Evolutionary conservation across 1,140 invertebrate species (phyloP), one percentile per base, ranked within the genome.

Genomic region (Trichonephila clavata): DNA sequence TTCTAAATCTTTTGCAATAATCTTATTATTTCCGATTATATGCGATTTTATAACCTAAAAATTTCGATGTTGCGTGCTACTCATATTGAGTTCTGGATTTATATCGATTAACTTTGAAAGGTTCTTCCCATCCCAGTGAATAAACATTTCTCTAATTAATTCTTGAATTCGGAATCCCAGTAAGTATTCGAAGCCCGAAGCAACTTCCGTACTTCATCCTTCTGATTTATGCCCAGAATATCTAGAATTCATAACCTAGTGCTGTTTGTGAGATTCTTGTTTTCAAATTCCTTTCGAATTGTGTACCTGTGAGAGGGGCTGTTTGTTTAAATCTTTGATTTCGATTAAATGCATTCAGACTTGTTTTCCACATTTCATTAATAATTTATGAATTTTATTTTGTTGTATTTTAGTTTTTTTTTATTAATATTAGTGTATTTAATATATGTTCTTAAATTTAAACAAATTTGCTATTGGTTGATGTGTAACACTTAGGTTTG

Each of bases 131-230:
- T 24, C 24, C n/a, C 4, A n/a, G 24, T 7, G 65, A 3, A 68
- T 68, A 68, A 68, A 68, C 65, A 68, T 24, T 14, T 24, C 65
- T 68, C 65, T 68, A 68, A 68, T 68, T 68, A 68, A 68, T 68
- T 68, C 8, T n/a, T 68, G 27, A 68, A 68, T 27, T 68, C 65
- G 65, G 65, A 68, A 68, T 68, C 65, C n/a, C n/a, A 39, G 65
- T 68, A 68, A 68, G n/a, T 27, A 68, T 68, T n/a, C 24, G 10
- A 13, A 14, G 65, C 65, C 65, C 65, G 24, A 68, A 21, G 65
- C 65, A 68, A 68, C 24, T 68, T 68, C n/a, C n/a, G 21, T n/a
- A 68, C n/a, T 65, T n/a, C 21, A 68, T 13, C 21, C 65, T 68
- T 68, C 65, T 68, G 21, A 68, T 68, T 8, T 68, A 24, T 68